These are phyloP conservation scores for Electrophaes corylata DNA, from an alignment of 2,888 invertebrate genomes.

Conservation along the genomic window DNA sequence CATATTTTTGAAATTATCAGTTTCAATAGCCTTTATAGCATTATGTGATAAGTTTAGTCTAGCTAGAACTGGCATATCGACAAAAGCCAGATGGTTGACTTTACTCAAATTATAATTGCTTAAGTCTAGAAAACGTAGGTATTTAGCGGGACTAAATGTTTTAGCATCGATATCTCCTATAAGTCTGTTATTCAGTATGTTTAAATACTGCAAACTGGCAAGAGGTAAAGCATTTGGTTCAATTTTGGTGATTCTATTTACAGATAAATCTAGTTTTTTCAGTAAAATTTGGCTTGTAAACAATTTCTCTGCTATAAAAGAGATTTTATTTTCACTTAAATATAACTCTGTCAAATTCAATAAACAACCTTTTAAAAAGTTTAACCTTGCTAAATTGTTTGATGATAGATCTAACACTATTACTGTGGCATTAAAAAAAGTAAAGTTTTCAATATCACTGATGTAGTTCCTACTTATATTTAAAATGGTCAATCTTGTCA, in stretches of 20 bases:
- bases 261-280: conserved; percentile 62
- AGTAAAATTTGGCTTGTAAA: conserved; percentile 57
- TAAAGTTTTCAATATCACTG: conserved; percentile 48
- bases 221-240: conserved; percentile 62
- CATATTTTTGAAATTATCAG: conserved; percentile 60
- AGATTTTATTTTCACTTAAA: conserved; percentile 60
- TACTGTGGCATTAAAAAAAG: conserved; percentile 53
- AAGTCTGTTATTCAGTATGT: conserved; percentile 58
- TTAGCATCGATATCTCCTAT: conserved; percentile 52
- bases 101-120: conserved; percentile 57
- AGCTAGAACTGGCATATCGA: conserved; percentile 61
- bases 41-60: conserved; percentile 68
- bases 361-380: conserved; percentile 55
- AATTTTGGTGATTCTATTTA: conserved; percentile 59
- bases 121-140: conserved; percentile 63
- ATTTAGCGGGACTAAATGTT: conserved; percentile 64
- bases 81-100: conserved; percentile 60
- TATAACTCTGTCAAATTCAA: conserved; percentile 57
- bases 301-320: conserved; percentile 42
- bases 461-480: conserved; percentile 66
- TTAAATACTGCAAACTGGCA: conserved; percentile 62
- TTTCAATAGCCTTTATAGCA: conserved; percentile 53
- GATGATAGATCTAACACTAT: conserved; percentile 61
- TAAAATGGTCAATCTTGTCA: conserved; percentile 49
- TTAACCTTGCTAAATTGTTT: conserved; percentile 55